A percentile compares a stretch with the other conserved stretches of the same genome.
Evolutionary conservation across 2,797 vertebrate genomes (phyloP).

Genomic region (Moxostoma hubbsi): DNA sequence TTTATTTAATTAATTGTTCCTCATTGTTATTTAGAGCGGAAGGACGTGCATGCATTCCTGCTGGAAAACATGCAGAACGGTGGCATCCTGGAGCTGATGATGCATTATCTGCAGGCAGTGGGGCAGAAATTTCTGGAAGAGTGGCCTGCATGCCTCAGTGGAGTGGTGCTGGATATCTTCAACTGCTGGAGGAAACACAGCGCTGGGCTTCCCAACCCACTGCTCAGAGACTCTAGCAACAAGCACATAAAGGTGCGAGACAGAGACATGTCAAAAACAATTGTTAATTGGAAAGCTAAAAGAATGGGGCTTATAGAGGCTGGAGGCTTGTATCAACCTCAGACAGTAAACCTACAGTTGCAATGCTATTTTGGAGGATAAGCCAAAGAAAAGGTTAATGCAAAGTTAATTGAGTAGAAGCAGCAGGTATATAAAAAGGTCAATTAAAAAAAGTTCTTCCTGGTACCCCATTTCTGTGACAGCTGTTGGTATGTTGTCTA

Average conservation of each 20-base stretch:
- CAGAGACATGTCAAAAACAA: background rate
- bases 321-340: background rate
- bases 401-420: no score
- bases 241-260: conserved; percentile 85
- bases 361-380: no score
- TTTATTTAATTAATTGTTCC: background rate
- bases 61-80: conserved; percentile 88
- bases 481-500: background rate
- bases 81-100: conserved; percentile 92
- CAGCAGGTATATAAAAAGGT: no score
- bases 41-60: conserved; percentile 91
- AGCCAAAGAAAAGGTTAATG: no score
- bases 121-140: conserved; percentile 87
- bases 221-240: conserved; percentile 89
- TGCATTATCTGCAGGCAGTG: conserved; percentile 92
- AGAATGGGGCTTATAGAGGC: background rate
- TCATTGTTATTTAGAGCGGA: conserved; percentile 80
- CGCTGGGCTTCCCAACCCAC: conserved; percentile 90
- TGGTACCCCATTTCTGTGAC: background rate
- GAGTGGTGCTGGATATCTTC: conserved; percentile 88
- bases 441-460: no score
- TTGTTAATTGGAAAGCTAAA: background rate
- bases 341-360: no score
- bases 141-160: conserved; percentile 88
- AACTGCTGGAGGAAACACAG: conserved; percentile 93